A percentile compares a stretch with the other conserved stretches of the same genome.
Conservation (phyloP, 1,140 invertebrate genomes). For the Wiebesia pumilae region DNA sequence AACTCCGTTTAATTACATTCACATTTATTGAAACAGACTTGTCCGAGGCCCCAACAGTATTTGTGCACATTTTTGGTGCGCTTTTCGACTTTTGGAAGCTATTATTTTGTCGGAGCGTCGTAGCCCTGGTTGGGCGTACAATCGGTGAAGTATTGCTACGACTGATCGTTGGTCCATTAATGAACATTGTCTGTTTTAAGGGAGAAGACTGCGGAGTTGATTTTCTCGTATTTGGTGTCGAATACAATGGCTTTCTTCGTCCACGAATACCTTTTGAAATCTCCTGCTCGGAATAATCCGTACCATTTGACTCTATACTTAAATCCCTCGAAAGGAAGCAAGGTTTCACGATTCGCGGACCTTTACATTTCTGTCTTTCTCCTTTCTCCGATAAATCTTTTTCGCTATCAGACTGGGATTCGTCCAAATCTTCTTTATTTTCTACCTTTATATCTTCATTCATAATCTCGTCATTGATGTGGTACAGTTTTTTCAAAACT, state of each 20-base stretch:
- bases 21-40: background rate
- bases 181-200: conserved; percentile 59
- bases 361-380: conserved; percentile 77
- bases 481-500: conserved; percentile 4
- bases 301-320: conserved; percentile 64
- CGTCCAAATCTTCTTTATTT: conserved; percentile 17
- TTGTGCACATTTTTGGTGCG: conserved; percentile 55
- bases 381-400: conserved; percentile 64
- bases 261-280: conserved; percentile 84
- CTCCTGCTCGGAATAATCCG: conserved; percentile 65
- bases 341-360: conserved; percentile 70
- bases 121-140: conserved; percentile 68
- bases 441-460: conserved; percentile 37
- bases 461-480: background rate
- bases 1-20: conserved; percentile 61
- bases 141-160: conserved; percentile 70
- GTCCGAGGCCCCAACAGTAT: background rate
- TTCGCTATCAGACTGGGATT: conserved; percentile 56
- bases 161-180: background rate
- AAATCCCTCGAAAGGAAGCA: conserved; percentile 61
- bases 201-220: conserved; percentile 68
- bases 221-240: conserved; percentile 65
- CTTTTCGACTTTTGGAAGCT: conserved; percentile 61
- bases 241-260: conserved; percentile 83
- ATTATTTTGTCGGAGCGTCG: conserved; percentile 68